Base-by-base conservation (phyloP, 2,888 invertebrate species). In the Heliconius sara region DNA sequence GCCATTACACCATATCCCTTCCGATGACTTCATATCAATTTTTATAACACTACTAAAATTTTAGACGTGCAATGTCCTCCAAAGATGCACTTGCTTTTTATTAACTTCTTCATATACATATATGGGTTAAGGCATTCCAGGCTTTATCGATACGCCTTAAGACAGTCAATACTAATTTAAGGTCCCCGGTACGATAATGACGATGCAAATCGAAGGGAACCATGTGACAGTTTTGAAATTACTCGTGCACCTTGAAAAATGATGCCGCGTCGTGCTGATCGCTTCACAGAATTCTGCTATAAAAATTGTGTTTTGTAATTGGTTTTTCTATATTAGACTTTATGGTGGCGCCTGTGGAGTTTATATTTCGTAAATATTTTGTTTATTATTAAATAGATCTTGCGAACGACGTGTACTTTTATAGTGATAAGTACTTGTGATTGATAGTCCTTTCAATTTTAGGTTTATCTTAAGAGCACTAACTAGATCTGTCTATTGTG, bases 201-300 rank as follows among this genome's bases (percentile, higher is more conserved):
- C 85, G 87, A 84, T 83, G 77, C 81, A 86, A 88, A 87, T 89
- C 86, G 85, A 80, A 82, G 85, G 85, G 82, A 76, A 85, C 85
- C 87, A 85, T 88, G 87, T 88, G 91, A 90, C 90, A 90, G 89
- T 88, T 89, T 86, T 85, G 83, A 89, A 89, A 90, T 90, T 88
- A 87, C 87, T 78, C 83, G 79, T 78, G 82, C 82, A 77, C 79
- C 83, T 84, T 89, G 90, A 90, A 88, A 89, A 89, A 91, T 90
- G 88, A 86, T 86, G 80, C 71, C 67, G 57, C 68, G 80, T 34
- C 78, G 60, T n/a, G 34, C 81, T 80, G 80, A 81, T 83, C 77
- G 78, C 47, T 83, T 82, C 80, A 80, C 73, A 80, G 80, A 83
- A 80, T 47, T 75, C 47, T 43, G 52, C 52, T 78, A 81, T 80